Percentiles rank a stretch among this genome's conserved stretches.
phyloP scores from a whole-genome alignment of 2,888 invertebrate species.

The Salpingus planirostris region DNA sequence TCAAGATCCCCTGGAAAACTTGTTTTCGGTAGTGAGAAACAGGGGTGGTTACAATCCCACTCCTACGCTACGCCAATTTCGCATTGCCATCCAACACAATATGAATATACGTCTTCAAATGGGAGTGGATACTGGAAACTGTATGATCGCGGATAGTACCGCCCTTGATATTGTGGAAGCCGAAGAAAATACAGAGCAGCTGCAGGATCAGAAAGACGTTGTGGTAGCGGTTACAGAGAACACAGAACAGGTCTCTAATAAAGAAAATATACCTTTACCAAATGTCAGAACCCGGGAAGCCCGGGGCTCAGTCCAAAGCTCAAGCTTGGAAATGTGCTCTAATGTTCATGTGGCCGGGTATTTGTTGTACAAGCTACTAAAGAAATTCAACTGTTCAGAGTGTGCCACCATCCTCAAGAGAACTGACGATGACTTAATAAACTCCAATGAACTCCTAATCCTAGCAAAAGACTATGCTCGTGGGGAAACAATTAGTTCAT shows the following conservation, averaged over 20 bases:
- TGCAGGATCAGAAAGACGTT: conserved; percentile 1
- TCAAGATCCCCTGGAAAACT: conserved; percentile 4
- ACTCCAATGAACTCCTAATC: conserved; percentile 2
- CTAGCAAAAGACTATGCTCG: conserved; percentile 2
- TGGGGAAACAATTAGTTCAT: conserved; percentile 1
- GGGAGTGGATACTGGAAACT: conserved; percentile 4
- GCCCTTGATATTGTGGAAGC: conserved; percentile 3
- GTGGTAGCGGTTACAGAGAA: neutral
- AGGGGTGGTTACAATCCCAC: conserved; percentile 7
- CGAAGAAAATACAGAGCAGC: conserved; percentile 2
- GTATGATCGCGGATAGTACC: conserved; percentile 1
- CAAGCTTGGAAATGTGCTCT: conserved; percentile 4
- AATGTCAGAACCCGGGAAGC: neutral
- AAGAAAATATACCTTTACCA: conserved; percentile 2
- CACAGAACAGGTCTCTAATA: neutral
- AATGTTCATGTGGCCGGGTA: conserved; percentile 5
- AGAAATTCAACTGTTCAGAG: conserved; percentile 3
- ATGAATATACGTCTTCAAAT: conserved; percentile 8
- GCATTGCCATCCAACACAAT: conserved; percentile 7
- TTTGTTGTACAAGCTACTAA: conserved; percentile 4
- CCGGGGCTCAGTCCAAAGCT: neutral
- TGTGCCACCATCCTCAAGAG: neutral
- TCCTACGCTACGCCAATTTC: conserved; percentile 6
- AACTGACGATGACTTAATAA: conserved; percentile 2
- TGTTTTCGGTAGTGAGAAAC: conserved; percentile 7